phyloP scores from a whole-genome alignment of 1,140 invertebrate genomes.

The Tetramorium alpestre region DNA sequence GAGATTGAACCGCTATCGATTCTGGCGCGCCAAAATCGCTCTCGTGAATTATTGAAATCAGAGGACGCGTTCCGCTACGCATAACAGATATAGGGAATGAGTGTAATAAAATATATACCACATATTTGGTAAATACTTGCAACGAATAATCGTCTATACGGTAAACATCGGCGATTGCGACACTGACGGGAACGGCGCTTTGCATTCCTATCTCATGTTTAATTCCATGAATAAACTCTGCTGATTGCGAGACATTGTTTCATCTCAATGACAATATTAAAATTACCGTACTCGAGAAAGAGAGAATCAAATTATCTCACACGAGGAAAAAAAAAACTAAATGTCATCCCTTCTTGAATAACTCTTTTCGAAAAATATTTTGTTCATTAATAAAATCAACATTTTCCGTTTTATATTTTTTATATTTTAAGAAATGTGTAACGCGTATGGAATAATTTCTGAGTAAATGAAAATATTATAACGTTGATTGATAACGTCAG shows the following conservation, averaged over 20 bases:
- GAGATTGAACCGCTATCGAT: neutral
- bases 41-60: slow-evolving; percentile 1
- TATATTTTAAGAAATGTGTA: neutral
- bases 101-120: slow-evolving; percentile 26
- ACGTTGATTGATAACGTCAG: neutral
- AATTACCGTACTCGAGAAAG: neutral
- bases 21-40: neutral
- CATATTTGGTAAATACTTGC: slow-evolving; percentile 32
- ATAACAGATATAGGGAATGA: neutral
- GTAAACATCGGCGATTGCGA: slow-evolving; percentile 25
- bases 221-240: slow-evolving; percentile 30
- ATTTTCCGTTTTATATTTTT: neutral
- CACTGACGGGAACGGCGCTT: neutral
- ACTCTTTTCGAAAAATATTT: neutral
- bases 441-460: neutral
- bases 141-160: slow-evolving; percentile 18
- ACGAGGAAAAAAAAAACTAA: neutral
- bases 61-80: neutral
- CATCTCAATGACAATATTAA: slow-evolving; percentile 6
- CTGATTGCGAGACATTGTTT: neutral
- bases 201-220: neutral
- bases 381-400: neutral
- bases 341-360: neutral
- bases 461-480: neutral
- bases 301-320: slow-evolving; percentile 4